Evolutionary conservation across 2,113 vertebrate genomes (phyloP).

Genomic region (Notothenia rossii): DNA sequence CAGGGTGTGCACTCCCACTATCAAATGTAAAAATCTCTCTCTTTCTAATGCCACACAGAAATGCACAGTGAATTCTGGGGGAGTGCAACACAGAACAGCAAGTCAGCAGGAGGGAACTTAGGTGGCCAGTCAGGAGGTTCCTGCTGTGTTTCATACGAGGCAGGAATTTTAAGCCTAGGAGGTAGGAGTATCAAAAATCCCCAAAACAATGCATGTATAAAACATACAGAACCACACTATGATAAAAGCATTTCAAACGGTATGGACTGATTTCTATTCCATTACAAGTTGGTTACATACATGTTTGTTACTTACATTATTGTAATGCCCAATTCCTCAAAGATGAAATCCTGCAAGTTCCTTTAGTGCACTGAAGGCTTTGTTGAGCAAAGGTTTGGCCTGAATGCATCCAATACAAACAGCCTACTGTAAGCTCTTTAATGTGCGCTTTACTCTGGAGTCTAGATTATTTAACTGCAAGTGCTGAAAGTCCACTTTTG

Average conservation of each 20-base stretch:
- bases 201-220: slow-evolving; percentile 29
- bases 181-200: slow-evolving; percentile 30
- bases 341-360: slow-evolving; percentile 48
- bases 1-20: slow-evolving; percentile 8
- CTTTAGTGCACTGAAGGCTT: slow-evolving; percentile 38
- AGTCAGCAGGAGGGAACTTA: slow-evolving; percentile 69
- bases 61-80: slow-evolving; percentile 28
- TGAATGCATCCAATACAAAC: slow-evolving; percentile 60
- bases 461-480: slow-evolving; percentile 61
- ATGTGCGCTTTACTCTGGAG: slow-evolving; percentile 59
- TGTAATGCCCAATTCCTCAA: slow-evolving; percentile 19
- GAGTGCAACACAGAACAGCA: slow-evolving; percentile 58
- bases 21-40: slow-evolving; percentile 16
- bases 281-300: neutral
- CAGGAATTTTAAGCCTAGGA: slow-evolving; percentile 75
- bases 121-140: slow-evolving; percentile 56
- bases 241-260: neutral
- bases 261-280: neutral
- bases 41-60: slow-evolving; percentile 28
- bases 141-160: slow-evolving; percentile 68
- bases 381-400: slow-evolving; percentile 63
- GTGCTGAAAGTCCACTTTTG: slow-evolving; percentile 56
- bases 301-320: slow-evolving; percentile 33
- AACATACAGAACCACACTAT: slow-evolving; percentile 5
- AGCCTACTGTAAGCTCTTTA: slow-evolving; percentile 52